phyloP scores from a whole-genome alignment of 2,113 vertebrate species.

The Gila orcuttii region DNA sequence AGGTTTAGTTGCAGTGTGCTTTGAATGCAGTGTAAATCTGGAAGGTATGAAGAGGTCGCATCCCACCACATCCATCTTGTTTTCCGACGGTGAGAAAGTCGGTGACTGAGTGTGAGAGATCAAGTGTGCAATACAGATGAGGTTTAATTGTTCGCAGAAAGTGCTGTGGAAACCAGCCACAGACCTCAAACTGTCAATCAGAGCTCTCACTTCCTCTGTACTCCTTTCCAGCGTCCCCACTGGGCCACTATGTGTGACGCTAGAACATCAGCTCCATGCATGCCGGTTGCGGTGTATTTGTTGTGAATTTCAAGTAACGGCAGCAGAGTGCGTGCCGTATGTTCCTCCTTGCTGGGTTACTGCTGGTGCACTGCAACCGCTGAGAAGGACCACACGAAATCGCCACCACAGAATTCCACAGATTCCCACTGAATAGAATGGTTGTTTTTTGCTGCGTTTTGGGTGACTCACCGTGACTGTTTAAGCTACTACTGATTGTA shows the following conservation, averaged over 20 bases:
- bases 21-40: conserved; percentile 1
- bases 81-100: not conserved
- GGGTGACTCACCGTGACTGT: not conserved
- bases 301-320: conserved; percentile 37
- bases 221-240: conserved; percentile 49
- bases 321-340: not conserved
- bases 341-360: conserved; percentile 6
- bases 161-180: conserved; percentile 47
- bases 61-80: not conserved
- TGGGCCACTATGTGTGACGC: conserved; percentile 47
- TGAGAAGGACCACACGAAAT: conserved; percentile 1
- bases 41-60: conserved; percentile 25
- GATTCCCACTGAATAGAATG: not conserved
- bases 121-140: conserved; percentile 39
- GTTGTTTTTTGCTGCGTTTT: not conserved
- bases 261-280: conserved; percentile 30
- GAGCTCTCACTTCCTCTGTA: conserved; percentile 51
- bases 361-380: conserved; percentile 11
- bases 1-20: not conserved
- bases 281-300: conserved; percentile 28
- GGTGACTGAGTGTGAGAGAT: conserved; percentile 13
- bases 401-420: not conserved
- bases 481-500: not conserved
- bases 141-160: conserved; percentile 55
- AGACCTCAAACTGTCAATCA: conserved; percentile 62